Evolutionary conservation across 1,140 invertebrate genomes (phyloP).

Genomic region (Dendrolimus punctatus): DNA sequence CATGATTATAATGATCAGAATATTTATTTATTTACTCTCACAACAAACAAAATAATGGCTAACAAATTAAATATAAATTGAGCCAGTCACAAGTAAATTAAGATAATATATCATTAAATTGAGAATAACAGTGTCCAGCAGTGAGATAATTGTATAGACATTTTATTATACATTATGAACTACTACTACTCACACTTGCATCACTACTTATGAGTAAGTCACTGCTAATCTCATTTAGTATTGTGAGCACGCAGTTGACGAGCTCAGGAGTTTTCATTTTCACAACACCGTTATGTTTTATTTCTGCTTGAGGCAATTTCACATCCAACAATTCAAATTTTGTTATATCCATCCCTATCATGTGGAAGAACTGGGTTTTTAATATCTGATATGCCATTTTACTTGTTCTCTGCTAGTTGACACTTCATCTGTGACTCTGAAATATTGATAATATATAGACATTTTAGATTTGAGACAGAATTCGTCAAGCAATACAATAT

Average conservation of each 20-base stretch:
- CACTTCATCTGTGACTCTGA: conserved; percentile 39
- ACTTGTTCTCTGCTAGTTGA: conserved; percentile 27
- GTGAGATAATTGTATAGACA: too few relatives aligned
- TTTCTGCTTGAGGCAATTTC: conserved; percentile 43
- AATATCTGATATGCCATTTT: conserved; percentile 40
- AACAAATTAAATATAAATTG: too few relatives aligned
- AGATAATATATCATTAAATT: too few relatives aligned
- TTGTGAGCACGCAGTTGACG: conserved; percentile 45
- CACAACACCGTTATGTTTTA: conserved; percentile 41
- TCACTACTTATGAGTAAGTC: conserved; percentile 5
- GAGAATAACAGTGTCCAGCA: too few relatives aligned
- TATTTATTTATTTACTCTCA: too few relatives aligned
- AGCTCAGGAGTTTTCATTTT: conserved; percentile 60
- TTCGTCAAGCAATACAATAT: neutral
- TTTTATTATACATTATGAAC: too few relatives aligned
- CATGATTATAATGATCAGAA: too few relatives aligned
- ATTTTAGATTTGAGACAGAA: neutral
- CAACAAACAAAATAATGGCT: too few relatives aligned
- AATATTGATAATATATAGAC: conserved; percentile 14
- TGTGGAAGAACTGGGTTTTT: conserved; percentile 50
- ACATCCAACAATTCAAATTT: conserved; percentile 43
- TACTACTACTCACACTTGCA: conserved; percentile 3
- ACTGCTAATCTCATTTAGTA: conserved; percentile 37
- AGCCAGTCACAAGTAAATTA: too few relatives aligned
- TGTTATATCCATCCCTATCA: conserved; percentile 36